Evolutionary conservation across 2,113 vertebrate genomes (phyloP).

Genomic region (Cisticola juncidis): DNA sequence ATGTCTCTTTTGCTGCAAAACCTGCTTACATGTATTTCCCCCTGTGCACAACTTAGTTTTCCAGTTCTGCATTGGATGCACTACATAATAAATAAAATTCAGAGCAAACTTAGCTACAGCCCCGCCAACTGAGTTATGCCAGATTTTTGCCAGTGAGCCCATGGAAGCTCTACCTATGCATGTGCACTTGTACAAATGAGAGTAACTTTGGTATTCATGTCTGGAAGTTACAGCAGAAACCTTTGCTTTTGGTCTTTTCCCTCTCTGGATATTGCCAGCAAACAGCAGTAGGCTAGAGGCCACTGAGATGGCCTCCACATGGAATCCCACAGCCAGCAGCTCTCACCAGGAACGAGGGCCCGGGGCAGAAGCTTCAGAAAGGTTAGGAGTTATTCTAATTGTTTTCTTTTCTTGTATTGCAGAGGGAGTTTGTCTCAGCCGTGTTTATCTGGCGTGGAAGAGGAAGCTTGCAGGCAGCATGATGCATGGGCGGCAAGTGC

Average conservation of each 20-base stretch:
- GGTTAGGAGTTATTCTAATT: not conserved
- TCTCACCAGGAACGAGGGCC: not conserved
- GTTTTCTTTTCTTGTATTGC: not conserved
- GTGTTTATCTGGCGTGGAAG: constrained; percentile 74
- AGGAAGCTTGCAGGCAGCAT: constrained; percentile 68
- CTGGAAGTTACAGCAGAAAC: not conserved
- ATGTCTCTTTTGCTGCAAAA: not conserved
- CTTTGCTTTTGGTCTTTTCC: not conserved
- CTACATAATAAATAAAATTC: not conserved
- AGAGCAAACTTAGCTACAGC: not conserved
- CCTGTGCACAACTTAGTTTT: not conserved
- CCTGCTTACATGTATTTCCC: not conserved
- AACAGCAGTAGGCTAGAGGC: not conserved
- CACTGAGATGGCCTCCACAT: not conserved
- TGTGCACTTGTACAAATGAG: not conserved
- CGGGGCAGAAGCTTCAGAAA: not conserved
- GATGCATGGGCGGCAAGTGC: constrained; percentile 57
- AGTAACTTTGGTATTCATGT: not conserved
- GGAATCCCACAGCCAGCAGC: not conserved
- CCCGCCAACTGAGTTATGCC: fast-evolving
- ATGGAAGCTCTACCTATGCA: fast-evolving
- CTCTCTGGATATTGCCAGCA: not conserved
- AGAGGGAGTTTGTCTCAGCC: constrained; percentile 20
- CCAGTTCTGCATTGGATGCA: not conserved
- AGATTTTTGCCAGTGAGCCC: not conserved